Evolutionary conservation across 92 coral and sea anemone genomes (phyloP).

Genomic region (Paramuricea clavata): DNA sequence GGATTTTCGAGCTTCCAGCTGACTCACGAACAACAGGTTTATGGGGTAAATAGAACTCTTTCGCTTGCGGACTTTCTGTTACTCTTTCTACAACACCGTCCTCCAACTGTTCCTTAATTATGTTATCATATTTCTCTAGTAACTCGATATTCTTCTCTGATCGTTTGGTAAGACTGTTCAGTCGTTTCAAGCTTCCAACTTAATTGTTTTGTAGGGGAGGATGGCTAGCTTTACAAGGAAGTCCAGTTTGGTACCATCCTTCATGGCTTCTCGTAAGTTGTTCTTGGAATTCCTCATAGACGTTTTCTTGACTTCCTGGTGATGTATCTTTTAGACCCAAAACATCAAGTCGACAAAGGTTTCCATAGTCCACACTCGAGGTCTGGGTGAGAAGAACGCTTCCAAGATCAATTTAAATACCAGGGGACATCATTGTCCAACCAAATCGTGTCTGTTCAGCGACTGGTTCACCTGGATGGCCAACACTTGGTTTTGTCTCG

Average conservation of each 20-base stretch:
- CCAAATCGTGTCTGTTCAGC: too few species aligned
- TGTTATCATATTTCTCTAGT: background rate
- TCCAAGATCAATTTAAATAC: too few species aligned
- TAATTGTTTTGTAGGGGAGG: background rate
- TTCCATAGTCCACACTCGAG: too few species aligned
- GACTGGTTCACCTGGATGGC: too few species aligned
- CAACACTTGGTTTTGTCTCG: conserved; percentile 35
- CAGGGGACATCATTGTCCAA: too few species aligned
- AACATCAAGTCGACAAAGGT: too few species aligned
- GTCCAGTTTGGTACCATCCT: too few species aligned
- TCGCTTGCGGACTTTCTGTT: background rate
- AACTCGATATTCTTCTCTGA: background rate
- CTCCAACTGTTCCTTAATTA: background rate
- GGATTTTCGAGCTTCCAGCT: background rate
- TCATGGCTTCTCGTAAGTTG: too few species aligned
- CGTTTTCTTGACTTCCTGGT: too few species aligned
- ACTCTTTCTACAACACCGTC: background rate
- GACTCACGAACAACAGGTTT: background rate
- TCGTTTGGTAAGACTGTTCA: background rate
- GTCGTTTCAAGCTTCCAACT: background rate
- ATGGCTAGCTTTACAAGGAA: too few species aligned
- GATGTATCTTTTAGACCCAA: too few species aligned
- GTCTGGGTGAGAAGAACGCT: too few species aligned
- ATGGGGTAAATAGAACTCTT: background rate
- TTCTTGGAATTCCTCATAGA: background rate